Base-by-base conservation (phyloP, 2,113 vertebrate species). In the Podiceps cristatus region DNA sequence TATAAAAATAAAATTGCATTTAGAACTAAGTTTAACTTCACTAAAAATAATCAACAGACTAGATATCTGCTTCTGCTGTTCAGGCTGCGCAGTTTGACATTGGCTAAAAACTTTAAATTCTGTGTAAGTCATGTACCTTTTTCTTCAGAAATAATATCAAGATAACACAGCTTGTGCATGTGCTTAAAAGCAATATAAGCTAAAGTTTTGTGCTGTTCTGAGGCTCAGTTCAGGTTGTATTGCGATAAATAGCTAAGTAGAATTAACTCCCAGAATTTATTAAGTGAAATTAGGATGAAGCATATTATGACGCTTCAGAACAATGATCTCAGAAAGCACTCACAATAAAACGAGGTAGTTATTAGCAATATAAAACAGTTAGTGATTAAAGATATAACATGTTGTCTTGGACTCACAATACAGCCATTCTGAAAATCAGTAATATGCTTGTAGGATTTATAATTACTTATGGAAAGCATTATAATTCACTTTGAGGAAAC, bases 301-400 rank as follows among this genome's bases (percentile, higher is more conserved):
- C 28, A 10, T 20, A 18, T 92, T 35, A 71, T 37, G 64, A 59
- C 18, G 42, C 42, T 85, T 64, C 56, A 78, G 62, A 84, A 74
- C 29, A 83, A 50, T 16, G 22, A 11, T 74, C 64, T 74, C 37
- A 67, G 77, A 86, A 81, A 93, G 50, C 56, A 55, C 47, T 85
- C 44, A 15, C 72, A 91, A 71, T 63, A 37, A 87, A 91, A 66
- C 2, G n/a, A 93, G 47, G 66, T 63, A 53, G 56, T 55, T 91
- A 71, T 88, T 12, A 95, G 52, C 25, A 68, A 72, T 18, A 72
- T 42, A 79, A 93, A 96, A 3, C n/a, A 94, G 58, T 11, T 37
- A 58, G 64, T 55, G 69, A 94, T 94, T 93, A 93, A 94, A 94
- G 73, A 88, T 90, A 85, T 71, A 92, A 33, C 74, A 72, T 35